Evolutionary conservation across 2,113 vertebrate genomes (phyloP), one percentile per base, ranked within the genome.

Genomic region (Alectura lathami): DNA sequence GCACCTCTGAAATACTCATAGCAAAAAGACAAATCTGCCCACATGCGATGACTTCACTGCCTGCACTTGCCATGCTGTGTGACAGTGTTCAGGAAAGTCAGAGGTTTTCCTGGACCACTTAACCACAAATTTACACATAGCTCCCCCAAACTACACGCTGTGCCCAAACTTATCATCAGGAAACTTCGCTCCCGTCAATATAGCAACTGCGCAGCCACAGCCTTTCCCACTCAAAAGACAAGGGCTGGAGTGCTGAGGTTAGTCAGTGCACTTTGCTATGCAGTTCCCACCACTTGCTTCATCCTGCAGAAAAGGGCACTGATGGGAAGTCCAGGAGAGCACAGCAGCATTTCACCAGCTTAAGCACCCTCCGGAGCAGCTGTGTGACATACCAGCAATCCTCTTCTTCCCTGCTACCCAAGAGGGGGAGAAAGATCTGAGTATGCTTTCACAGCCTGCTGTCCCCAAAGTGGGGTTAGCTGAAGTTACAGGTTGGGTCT

Each of bases 391-490:
- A 9, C 43, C 53, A 32, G 22, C n/a, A 27, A 23, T 3, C 7
- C 0, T 18, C 27, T 22, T 74, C 27, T 73, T 77, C 36, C 67
- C 24, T 38, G 38, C 23, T 7, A 57, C 11, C 3, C 36, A 74
- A 34, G 54, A 43, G 15, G 89, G 30, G 17, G 57, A 63, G 13
- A 83, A 67, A 56, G 45, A 60, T 13, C 7, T 0, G 0, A 81
- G 26, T 1, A 7, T 12, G 47, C 26, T 83, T 83, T 67, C 30
- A 27, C 32, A 94, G 48, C 43, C 74, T 3, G 0, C 2, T 8
- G 32, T 32, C 38, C 30, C 16, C 20, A 53, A 45, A 64, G 45
- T 0, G 0, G 1, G 34, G 30, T 4, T 40, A 22, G 32, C n/a
- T 40, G 22, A 86, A 75, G 13, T 66, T 34, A 22, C 38, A 73